Evolutionary conservation across 2,888 invertebrate genomes (phyloP), one percentile per base, ranked within the genome.

Genomic region (Sinotaia quadrata): DNA sequence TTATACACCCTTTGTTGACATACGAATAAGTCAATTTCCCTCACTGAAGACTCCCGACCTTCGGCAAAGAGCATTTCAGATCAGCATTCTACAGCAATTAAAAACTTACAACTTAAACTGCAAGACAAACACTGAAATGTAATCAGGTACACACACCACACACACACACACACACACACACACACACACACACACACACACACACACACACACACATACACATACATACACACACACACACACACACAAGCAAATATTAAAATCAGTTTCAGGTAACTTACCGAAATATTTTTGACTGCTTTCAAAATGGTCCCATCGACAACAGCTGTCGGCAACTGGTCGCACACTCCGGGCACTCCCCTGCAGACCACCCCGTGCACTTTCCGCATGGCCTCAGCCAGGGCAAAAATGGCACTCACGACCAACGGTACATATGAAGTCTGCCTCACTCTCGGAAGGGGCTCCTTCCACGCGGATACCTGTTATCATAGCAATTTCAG

Each of bases 371-470:
- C 54, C 12, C 27, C 18, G 8, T 66, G 63, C 24, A 72, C 71
- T 24, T 73, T 51, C 52, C 78, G 75, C 8, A 83, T 56, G 7
- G 80, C 79, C 12, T 76, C 73, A 0, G 78, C 79, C 34, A 82
- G 63, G 1, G 79, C 80, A 67, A 79, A 82, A 7, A 82, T 75
- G 12, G 82, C 79, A 59, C 84, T 81, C 2, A 84, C 69, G 0
- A 73, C 69, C 12, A 76, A 44, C 4, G 73, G 68, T 10, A 77
- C 72, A 44, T 75, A 73, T 44, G 77, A 72, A 27, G 73, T 71
- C 24, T 75, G 75, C n/a, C 31, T 8, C 3, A 24, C 18, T 8
- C 21, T 4, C 54, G 8, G 31, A 21, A 47, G 47, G 12, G 47
- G 47, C 47, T 24, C n/a, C 4, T n/a, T 15, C 47, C 47, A 47